Evolutionary conservation across 2,888 invertebrate species (phyloP), one percentile per base, ranked within the genome.

Genomic region (Nymphalis urticae): DNA sequence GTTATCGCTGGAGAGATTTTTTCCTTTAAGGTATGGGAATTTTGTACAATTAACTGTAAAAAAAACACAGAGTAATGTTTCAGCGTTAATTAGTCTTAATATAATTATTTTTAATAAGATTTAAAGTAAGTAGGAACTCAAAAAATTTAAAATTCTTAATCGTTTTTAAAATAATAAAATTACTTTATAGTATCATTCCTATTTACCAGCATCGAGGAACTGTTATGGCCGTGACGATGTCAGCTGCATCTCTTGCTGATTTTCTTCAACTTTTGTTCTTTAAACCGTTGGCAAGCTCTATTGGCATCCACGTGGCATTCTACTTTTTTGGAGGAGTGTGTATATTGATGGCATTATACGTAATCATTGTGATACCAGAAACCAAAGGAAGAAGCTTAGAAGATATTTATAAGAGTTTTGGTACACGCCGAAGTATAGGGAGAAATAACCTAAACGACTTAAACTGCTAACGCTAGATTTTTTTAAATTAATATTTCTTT

Each of bases 1-100:
- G 86, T 94, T 2, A 76, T 94, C 1, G 83, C 85, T 0, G 86
- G 92, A 0, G 94, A 94, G 75, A 88, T 94, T 69, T 94, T 94
- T 72, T 90, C 92, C 1, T 92, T 84, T 63, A 90, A 90, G 83
- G 92, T 91, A 75, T 66, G 66, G 5, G 1, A 9, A 10, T 21
- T 10, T 9, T 51, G 5, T 32, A 32, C 27, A 32, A 32, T 27
- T 27, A 2, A 27, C 5, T 27, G 27, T 27, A 3, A 27, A 27
- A 27, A 2, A 27, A 27, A 27, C 27, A 27, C 27, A 27, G 27
- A 27, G 27, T 27, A 27, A 27, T 27, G 27, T 27, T 27, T 27
- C 27, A 27, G 5, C 27, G 27, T 27, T 1, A 27, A 27, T 27
- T 27, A 0, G 0, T 5, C 27, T 27, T 27, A 2, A 27, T 3